Base-by-base conservation (phyloP, 2,888 invertebrate species). In the Anthophora plumipes region DNA sequence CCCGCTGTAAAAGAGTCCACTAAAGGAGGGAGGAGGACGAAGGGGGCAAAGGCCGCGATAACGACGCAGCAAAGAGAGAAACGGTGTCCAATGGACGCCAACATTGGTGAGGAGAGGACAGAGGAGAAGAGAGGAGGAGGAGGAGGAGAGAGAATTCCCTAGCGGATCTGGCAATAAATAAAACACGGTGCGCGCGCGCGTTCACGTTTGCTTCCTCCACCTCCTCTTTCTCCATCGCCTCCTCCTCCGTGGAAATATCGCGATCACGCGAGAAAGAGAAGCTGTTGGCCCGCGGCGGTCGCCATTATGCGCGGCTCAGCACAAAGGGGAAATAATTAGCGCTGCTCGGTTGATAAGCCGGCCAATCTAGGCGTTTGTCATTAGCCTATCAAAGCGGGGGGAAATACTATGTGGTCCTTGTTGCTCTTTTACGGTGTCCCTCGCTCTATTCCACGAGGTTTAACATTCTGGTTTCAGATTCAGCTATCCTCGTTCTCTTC, bases 281-380 rank as follows among this genome's bases (percentile, higher is more conserved):
- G 69, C 57, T 52, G 69, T 66, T 71, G 64, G 78, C 63, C 66
- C 70, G 68, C 72, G 78, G 54, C 57, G 60, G 80, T 80, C 83
- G 84, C 86, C 85, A 89, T 87, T 90, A 90, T 80, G 82, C 77
- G 87, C 92, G 92, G 91, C 91, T 85, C 71, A 83, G 84, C 84
- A 91, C 91, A 93, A 93, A 92, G 92, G 81, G 75, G 87, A 90
- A 92, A 92, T 92, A 92, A 92, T 92, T 92, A 92, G 92, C 89
- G 87, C 84, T 89, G 85, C 85, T 84, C 89, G 84, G 76, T 86
- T 84, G 91, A 91, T 91, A 92, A 91, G 89, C 84, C 85, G 86
- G 72, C 86, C 92, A 92, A 92, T 92, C 92, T 92, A 92, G 89
- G 89, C 90, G 91, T 92, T 92, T 92, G 92, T 92, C 92, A 92